Evolutionary conservation across 2,888 invertebrate species (phyloP).

Genomic region (Cacoxenus indagator): DNA sequence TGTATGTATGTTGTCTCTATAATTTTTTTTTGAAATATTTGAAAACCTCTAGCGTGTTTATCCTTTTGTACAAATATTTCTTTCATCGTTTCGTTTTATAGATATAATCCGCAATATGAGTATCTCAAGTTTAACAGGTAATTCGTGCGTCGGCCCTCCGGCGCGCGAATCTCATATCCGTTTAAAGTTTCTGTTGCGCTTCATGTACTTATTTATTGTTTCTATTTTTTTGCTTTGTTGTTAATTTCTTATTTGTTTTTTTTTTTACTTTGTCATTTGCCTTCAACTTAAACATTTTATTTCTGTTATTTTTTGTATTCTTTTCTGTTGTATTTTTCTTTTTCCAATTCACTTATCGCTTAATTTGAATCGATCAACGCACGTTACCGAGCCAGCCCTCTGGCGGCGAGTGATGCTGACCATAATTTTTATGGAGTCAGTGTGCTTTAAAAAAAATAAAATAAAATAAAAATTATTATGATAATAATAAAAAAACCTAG

Average conservation of each 20-base stretch:
- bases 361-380: too few relatives aligned
- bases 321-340: background rate
- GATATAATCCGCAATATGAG: conserved; percentile 70
- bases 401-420: too few relatives aligned
- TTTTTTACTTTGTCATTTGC: conserved; percentile 15
- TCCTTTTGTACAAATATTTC: conserved; percentile 45
- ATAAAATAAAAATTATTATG: too few relatives aligned
- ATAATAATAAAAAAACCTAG: too few relatives aligned
- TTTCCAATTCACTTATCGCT: too few relatives aligned
- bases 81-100: conserved; percentile 66
- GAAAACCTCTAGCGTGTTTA: conserved; percentile 3
- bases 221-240: conserved; percentile 25
- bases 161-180: conserved; percentile 18
- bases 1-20: background rate
- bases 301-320: background rate
- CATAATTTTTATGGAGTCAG: too few relatives aligned
- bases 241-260: conserved; percentile 27
- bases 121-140: conserved; percentile 67
- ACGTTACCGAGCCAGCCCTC: too few relatives aligned
- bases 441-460: too few relatives aligned
- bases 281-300: conserved; percentile 15
- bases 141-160: conserved; percentile 56
- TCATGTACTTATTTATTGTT: conserved; percentile 30
- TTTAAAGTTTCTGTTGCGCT: conserved; percentile 27
- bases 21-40: conserved; percentile 15